Evolutionary conservation across 2,888 invertebrate species (phyloP).

Genomic region (Perithous albicinctus): DNA sequence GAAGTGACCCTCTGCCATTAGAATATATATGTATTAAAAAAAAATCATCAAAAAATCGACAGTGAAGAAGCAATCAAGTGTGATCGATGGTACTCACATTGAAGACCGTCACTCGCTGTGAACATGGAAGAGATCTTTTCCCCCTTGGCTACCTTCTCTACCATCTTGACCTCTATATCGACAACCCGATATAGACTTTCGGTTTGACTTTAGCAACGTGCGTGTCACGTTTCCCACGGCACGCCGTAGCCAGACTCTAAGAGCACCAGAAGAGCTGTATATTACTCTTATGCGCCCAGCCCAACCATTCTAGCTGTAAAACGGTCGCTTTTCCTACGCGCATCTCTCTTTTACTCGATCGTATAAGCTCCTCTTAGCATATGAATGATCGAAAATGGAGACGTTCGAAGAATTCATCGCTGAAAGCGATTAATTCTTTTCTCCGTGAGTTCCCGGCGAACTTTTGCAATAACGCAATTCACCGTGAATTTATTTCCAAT

Average conservation of each 20-base stretch:
- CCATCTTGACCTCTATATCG: conserved; percentile 66
- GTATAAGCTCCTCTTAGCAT: conserved; percentile 47
- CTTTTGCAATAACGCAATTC: background rate
- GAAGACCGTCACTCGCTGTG: conserved; percentile 44
- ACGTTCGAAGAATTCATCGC: background rate
- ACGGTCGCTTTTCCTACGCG: conserved; percentile 53
- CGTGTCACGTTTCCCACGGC: conserved; percentile 80
- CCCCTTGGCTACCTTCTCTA: conserved; percentile 42
- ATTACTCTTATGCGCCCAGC: conserved; percentile 57
- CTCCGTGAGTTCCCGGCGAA: background rate
- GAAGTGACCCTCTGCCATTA: conserved; percentile 39
- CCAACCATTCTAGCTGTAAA: conserved; percentile 56
- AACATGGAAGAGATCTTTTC: conserved; percentile 51
- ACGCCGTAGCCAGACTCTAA: conserved; percentile 58
- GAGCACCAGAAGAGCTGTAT: conserved; percentile 20
- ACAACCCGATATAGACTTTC: conserved; percentile 65
- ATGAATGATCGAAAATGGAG: conserved; percentile 29
- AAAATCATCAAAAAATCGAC: conserved; percentile 49
- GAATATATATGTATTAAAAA: conserved; percentile 22
- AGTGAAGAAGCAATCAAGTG: conserved; percentile 49
- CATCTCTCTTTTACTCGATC: conserved; percentile 51
- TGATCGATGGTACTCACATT: conserved; percentile 55
- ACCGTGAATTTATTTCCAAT: background rate
- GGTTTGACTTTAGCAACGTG: conserved; percentile 73
- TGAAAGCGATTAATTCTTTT: background rate